Percentiles rank a stretch among this genome's conserved stretches.
These are phyloP conservation scores for Catharus minimus DNA, from an alignment of 2,113 vertebrate genomes.

Conservation along the genomic window DNA sequence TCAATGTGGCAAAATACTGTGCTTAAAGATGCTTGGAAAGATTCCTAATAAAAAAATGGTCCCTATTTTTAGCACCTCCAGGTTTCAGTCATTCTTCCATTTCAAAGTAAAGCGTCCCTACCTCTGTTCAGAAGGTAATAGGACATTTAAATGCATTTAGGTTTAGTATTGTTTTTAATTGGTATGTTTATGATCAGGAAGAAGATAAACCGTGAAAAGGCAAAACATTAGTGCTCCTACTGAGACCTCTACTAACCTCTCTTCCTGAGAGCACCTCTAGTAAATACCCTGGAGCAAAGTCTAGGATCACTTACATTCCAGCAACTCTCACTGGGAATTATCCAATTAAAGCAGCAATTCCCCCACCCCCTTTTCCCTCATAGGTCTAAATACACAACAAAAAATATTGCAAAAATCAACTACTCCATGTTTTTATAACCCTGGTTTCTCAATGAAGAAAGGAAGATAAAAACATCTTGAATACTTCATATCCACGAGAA, in stretches of 20 bases:
- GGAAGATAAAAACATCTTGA: background rate
- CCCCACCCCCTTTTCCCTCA: slow-evolving; percentile 56
- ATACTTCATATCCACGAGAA: background rate
- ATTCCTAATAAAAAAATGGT: background rate
- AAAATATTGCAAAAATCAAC: slow-evolving; percentile 28
- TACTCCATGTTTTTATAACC: slow-evolving; percentile 23
- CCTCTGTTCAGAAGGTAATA: slow-evolving; percentile 30
- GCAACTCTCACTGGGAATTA: slow-evolving; percentile 73
- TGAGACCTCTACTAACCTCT: slow-evolving; percentile 68
- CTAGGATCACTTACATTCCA: slow-evolving; percentile 74
- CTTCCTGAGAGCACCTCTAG: slow-evolving; percentile 70
- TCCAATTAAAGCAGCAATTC: slow-evolving; percentile 73
- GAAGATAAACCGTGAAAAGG: slow-evolving; percentile 72
- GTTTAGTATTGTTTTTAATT: slow-evolving; percentile 69
- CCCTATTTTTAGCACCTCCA: background rate
- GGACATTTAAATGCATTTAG: slow-evolving; percentile 55
- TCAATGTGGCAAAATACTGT: background rate
- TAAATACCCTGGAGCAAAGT: slow-evolving; percentile 73
- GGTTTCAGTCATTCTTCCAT: background rate
- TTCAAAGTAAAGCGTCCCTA: background rate
- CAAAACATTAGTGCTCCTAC: slow-evolving; percentile 73
- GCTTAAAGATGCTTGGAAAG: background rate
- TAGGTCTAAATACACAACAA: slow-evolving; percentile 44
- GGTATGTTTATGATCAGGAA: slow-evolving; percentile 66
- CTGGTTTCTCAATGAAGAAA: background rate